Percentiles rank a stretch among this genome's conserved stretches.
phyloP scores from a whole-genome alignment of 2,888 invertebrate genomes.

The Drosophila lutescens region DNA sequence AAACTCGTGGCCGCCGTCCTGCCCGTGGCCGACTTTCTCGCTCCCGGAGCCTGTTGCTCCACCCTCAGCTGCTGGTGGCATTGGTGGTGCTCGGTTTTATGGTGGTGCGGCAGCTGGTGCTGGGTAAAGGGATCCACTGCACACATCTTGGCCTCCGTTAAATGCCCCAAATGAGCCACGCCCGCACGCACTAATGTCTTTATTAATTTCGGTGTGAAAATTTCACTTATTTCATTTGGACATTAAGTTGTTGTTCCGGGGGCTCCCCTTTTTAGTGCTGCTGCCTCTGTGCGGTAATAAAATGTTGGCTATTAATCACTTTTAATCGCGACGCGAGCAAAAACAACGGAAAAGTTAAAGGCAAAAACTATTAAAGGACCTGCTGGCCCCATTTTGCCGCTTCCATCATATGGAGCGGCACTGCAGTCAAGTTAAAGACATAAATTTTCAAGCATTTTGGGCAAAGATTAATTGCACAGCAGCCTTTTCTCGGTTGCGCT shows the following conservation, averaged over 20 bases:
- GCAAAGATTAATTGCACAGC: slow-evolving; percentile 80
- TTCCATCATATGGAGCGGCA: slow-evolving; percentile 20
- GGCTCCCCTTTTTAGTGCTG: slow-evolving; percentile 26
- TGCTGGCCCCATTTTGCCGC: slow-evolving; percentile 1
- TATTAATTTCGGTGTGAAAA: slow-evolving; percentile 73
- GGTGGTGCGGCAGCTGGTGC: slow-evolving; percentile 45
- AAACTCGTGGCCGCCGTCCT: slow-evolving; percentile 50
- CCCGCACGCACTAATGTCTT: slow-evolving; percentile 63
- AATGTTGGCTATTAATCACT: slow-evolving; percentile 71
- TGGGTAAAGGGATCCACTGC: slow-evolving; percentile 58
- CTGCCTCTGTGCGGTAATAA: slow-evolving; percentile 49
- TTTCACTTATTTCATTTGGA: slow-evolving; percentile 76
- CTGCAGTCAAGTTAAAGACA: slow-evolving; percentile 73
- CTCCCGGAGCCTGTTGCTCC: slow-evolving; percentile 60
- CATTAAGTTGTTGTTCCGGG: slow-evolving; percentile 60
- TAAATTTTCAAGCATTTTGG: slow-evolving; percentile 81
- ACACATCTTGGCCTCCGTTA: slow-evolving; percentile 61
- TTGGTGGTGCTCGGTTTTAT: slow-evolving; percentile 45
- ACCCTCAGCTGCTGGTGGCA: slow-evolving; percentile 45
- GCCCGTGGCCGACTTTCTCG: slow-evolving; percentile 38
- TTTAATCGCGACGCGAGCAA: slow-evolving; percentile 72
- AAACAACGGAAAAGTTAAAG: slow-evolving; percentile 41
- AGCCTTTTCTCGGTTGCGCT: slow-evolving; percentile 28
- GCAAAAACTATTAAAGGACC: slow-evolving; percentile 71
- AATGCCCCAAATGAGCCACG: slow-evolving; percentile 45